A percentile compares a stretch with the other conserved stretches of the same genome.
phyloP scores from a whole-genome alignment of 2,888 invertebrate species.

The Zygaena filipendulae region DNA sequence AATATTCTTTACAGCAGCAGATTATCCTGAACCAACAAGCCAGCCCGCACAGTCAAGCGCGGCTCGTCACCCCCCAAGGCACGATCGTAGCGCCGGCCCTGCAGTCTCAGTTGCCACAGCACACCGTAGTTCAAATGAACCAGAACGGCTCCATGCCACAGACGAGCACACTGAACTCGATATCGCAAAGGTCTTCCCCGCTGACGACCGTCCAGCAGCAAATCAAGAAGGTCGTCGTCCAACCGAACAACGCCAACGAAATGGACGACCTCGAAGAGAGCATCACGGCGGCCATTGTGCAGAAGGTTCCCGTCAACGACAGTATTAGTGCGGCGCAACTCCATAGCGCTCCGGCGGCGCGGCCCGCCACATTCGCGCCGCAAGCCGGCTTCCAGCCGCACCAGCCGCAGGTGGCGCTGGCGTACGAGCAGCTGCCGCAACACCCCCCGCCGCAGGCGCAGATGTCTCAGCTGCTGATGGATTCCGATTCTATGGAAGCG shows the following conservation, averaged over 20 bases:
- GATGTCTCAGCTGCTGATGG: constrained; percentile 40
- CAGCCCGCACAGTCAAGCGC: constrained; percentile 28
- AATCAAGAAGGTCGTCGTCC: constrained; percentile 48
- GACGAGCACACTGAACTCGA: constrained; percentile 27
- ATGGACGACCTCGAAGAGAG: constrained; percentile 66
- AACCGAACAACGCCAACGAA: constrained; percentile 55
- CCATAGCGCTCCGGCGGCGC: constrained; percentile 31
- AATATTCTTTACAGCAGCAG: constrained; percentile 25
- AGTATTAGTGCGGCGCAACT: constrained; percentile 31
- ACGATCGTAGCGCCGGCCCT: constrained; percentile 49
- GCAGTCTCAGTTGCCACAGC: constrained; percentile 32
- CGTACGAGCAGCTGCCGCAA: constrained; percentile 22
- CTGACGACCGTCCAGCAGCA: constrained; percentile 22
- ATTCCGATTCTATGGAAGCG: constrained; percentile 44
- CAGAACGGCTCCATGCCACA: constrained; percentile 41
- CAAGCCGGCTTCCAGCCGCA: constrained; percentile 24
- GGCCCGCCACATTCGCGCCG: constrained; percentile 27
- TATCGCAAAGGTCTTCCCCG: constrained; percentile 32
- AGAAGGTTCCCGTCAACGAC: constrained; percentile 41
- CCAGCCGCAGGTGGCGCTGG: constrained; percentile 24
- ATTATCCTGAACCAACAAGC: constrained; percentile 43
- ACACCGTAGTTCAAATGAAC: constrained; percentile 28
- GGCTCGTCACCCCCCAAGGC: constrained; percentile 53
- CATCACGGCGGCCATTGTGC: constrained; percentile 60
- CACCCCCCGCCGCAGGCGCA: constrained; percentile 19